Base-by-base conservation (phyloP, 2,797 vertebrate genomes). In the Sebastiscus tertius region DNA sequence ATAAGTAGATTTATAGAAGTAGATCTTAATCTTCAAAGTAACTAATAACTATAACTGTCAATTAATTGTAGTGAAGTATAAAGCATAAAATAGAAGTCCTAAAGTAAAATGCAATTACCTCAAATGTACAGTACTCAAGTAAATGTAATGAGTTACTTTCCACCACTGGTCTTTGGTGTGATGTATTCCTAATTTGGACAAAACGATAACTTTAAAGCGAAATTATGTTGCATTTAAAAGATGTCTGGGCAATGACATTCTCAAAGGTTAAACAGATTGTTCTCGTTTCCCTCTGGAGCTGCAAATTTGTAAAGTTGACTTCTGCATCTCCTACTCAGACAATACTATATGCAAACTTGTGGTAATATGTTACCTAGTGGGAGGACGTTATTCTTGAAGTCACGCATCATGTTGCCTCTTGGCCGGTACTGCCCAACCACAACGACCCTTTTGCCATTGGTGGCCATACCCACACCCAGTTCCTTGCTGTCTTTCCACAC, bases 381-480 rank as follows among this genome's bases (percentile, higher is more conserved):
- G 3, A 87, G 86, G 10, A 95, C 93, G 3, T 96, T 95, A 27
- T 71, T 49, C 79, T 89, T 60, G 34, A 89, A 95, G 73, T 82
- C 67, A 11, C 61, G 89, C 0, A 0, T 0, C 7, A 34, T 81
- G 88, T 95, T 95, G 12, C 95, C 95, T 3, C 84, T 73, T 4
- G 92, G 89, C 2, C 78, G 91, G 85, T 96, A 96, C 80, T 94
- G 94, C 1, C 89, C 95, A 9, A 95, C 93, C 72, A 95, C 92
- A 56, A 81, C 92, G 8, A 60, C 31, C 0, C 0, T 81, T 0
- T 67, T 60, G 7, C 92, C 94, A 10, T 90, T 55, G 0, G 86
- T 88, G 8, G 94, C 93, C 59, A 93, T 0, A 4, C 95, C 95
- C n/a, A 95, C 88, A 0, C 95, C 95, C 69, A 95, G 60, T 18